Evolutionary conservation across 2,113 vertebrate species (phyloP).

Genomic region (Theristicus caerulescens): DNA sequence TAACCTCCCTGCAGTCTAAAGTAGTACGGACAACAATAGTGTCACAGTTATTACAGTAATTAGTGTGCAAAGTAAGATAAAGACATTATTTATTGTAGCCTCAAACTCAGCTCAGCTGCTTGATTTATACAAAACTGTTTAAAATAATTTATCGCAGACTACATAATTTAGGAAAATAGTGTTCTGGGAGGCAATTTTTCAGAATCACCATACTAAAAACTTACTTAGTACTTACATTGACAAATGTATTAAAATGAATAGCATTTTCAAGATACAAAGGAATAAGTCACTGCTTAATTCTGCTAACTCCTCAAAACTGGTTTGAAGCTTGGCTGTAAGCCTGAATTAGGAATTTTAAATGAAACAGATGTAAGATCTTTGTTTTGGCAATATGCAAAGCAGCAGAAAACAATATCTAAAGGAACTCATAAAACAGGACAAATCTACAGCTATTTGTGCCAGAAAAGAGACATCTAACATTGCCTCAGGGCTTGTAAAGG

Average conservation of each 20-base stretch:
- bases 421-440: not conserved
- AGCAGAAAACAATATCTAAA: not conserved
- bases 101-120: not conserved
- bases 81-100: not conserved
- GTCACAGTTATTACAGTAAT: constrained; percentile 14
- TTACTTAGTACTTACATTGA: not conserved
- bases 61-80: not conserved
- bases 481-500: not conserved
- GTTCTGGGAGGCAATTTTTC: not conserved
- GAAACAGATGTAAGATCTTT: not conserved
- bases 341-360: not conserved
- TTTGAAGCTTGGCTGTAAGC: not conserved
- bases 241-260: not conserved
- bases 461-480: not conserved
- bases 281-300: not conserved
- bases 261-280: not conserved
- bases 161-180: constrained; percentile 8
- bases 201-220: not conserved
- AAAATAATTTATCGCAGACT: not conserved
- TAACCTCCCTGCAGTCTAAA: constrained; percentile 7
- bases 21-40: not conserved
- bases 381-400: not conserved
- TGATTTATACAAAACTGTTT: constrained; percentile 25
- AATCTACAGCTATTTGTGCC: not conserved
- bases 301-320: not conserved